Evolutionary conservation across 2,797 vertebrate species (phyloP).

Genomic region (Iguana delicatissima): DNA sequence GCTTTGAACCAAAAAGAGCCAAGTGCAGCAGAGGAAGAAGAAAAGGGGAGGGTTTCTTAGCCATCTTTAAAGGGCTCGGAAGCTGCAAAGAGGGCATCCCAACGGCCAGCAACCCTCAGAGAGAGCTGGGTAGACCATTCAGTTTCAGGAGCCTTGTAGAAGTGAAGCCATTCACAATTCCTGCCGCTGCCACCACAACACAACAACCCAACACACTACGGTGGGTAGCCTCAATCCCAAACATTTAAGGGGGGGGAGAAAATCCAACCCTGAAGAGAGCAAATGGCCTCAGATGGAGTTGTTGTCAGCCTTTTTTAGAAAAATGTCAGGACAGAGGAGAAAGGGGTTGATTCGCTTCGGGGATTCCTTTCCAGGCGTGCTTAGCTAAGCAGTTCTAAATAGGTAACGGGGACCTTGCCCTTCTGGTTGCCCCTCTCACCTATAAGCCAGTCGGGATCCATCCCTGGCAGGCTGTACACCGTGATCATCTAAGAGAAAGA

Average conservation of each 20-base stretch:
- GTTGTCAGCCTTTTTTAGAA: conserved; percentile 38
- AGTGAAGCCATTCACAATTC: too few relatives aligned
- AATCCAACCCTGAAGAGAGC: conserved; percentile 60
- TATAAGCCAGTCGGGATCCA: conserved; percentile 97
- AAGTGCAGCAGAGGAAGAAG: conserved; percentile 2
- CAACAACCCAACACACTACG: neutral
- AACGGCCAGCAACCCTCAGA: conserved; percentile 23
- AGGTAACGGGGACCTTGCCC: conserved; percentile 96
- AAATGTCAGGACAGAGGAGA: conserved; percentile 58
- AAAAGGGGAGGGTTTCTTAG: neutral
- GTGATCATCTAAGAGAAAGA: conserved; percentile 88
- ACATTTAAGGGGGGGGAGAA: conserved; percentile 21
- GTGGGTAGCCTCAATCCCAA: conserved; percentile 49
- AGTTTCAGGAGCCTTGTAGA: neutral
- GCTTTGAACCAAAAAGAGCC: neutral
- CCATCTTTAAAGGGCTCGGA: neutral
- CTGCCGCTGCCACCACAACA: neutral
- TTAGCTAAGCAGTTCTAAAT: conserved; percentile 96
- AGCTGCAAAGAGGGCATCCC: neutral
- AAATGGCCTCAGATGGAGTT: conserved; percentile 59
- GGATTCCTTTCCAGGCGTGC: conserved; percentile 47
- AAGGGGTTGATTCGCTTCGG: conserved; percentile 59
- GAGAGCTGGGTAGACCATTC: conserved; percentile 38
- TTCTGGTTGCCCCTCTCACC: conserved; percentile 94
- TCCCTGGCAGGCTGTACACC: conserved; percentile 94